These are phyloP conservation scores for Hemiscyllium ocellatum DNA, from an alignment of 2,113 vertebrate species.

Conservation along the genomic window DNA sequence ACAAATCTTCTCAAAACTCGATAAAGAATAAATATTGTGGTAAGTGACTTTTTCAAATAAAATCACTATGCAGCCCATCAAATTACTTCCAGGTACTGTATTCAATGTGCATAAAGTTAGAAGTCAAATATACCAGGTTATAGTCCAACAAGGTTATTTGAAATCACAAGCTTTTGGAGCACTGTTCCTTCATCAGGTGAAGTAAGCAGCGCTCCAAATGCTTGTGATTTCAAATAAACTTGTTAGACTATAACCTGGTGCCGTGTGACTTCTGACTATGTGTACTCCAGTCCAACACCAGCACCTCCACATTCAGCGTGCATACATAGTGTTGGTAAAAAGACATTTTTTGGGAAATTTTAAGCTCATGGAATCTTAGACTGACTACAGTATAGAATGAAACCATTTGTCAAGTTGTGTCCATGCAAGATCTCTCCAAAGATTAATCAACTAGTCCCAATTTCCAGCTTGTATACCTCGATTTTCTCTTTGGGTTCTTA, in stretches of 20 bases:
- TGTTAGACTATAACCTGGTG: too few species aligned
- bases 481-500: too few species aligned
- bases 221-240: too few species aligned
- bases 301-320: neutral
- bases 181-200: too few species aligned
- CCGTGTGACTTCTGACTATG: too few species aligned
- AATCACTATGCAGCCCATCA: neutral
- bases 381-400: neutral
- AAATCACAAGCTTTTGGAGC: too few species aligned
- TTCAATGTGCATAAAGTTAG: neutral
- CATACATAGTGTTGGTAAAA: neutral
- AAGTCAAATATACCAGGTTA: too few species aligned
- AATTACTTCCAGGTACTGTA: neutral
- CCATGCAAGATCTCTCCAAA: neutral
- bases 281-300: too few species aligned
- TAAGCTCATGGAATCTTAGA: neutral
- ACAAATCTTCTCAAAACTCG: too few species aligned
- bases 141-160: too few species aligned
- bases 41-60: neutral
- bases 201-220: too few species aligned
- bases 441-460: neutral
- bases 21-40: neutral
- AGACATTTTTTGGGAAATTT: neutral
- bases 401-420: neutral
- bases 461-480: neutral